Conservation (phyloP, 1,140 invertebrate species). For the Aleiodes sp. region DNA sequence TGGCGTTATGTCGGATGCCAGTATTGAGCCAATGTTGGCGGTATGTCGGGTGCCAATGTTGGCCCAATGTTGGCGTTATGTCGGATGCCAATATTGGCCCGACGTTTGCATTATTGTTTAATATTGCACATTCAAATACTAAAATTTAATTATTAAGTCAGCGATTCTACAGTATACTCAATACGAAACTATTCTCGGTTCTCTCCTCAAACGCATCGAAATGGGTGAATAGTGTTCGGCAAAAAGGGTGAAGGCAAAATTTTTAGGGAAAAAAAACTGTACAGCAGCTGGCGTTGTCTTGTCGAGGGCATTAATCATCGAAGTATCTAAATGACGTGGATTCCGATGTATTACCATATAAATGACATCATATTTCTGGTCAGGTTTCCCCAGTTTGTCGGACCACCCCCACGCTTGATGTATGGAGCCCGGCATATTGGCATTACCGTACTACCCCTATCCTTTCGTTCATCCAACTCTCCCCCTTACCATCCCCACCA, state of each 20-base stretch:
- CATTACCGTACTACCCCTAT: slow-evolving; percentile 54
- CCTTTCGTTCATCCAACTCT: slow-evolving; percentile 41
- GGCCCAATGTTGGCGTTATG: too few species aligned
- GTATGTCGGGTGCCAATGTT: too few species aligned
- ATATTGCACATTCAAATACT: too few species aligned
- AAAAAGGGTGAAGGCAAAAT: slow-evolving; percentile 3
- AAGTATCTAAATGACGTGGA: slow-evolving; percentile 74
- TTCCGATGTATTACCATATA: slow-evolving; percentile 75
- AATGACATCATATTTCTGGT: slow-evolving; percentile 75
- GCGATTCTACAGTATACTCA: too few species aligned
- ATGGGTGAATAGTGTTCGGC: too few species aligned
- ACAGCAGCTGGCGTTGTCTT: slow-evolving; percentile 62
- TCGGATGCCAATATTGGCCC: too few species aligned
- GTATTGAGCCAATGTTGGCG: too few species aligned
- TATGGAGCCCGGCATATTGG: slow-evolving; percentile 67
- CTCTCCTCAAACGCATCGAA: too few species aligned
- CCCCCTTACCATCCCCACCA: slow-evolving; percentile 15
- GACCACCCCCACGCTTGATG: slow-evolving; percentile 59
- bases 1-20: too few species aligned
- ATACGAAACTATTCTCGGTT: too few species aligned
- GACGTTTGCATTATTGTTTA: too few species aligned
- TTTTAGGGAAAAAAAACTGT: neutral
- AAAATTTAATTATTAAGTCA: too few species aligned
- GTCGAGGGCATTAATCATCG: slow-evolving; percentile 70
- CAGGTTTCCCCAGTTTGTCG: slow-evolving; percentile 69